Percentiles rank a stretch among this genome's conserved stretches.
These are phyloP conservation scores for Vicugna pacos DNA, from an alignment of 2,113 vertebrate species.

Conservation along the genomic window DNA sequence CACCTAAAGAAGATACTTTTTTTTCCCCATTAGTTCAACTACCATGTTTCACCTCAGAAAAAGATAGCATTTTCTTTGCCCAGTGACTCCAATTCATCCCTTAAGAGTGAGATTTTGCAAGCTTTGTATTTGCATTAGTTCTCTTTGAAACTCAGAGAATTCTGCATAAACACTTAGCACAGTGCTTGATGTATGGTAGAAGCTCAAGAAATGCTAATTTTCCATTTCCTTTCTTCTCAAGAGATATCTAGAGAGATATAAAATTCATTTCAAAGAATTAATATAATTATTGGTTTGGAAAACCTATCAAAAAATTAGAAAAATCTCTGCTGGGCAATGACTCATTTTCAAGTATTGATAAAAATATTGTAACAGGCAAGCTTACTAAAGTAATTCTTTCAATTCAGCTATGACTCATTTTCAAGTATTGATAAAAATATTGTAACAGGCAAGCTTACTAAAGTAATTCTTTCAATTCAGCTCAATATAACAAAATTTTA, in stretches of 20 bases:
- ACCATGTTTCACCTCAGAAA: neutral
- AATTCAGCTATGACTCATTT: neutral
- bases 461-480: slow-evolving; percentile 28
- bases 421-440: slow-evolving; percentile 2
- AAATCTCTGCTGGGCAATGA: neutral
- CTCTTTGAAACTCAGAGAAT: slow-evolving; percentile 26
- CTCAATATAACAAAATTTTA: slow-evolving; percentile 4
- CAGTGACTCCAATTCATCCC: neutral
- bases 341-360: slow-evolving; percentile 35
- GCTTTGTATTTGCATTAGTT: neutral
- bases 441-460: neutral
- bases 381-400: neutral
- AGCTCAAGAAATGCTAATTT: neutral
- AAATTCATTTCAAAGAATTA: slow-evolving; percentile 9
- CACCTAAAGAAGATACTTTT: neutral
- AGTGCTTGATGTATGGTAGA: neutral
- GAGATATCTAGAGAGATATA: neutral
- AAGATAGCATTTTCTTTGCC: neutral
- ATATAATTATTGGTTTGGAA: slow-evolving; percentile 22
- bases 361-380: neutral
- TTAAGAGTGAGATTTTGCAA: neutral
- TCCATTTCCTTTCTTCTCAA: neutral
- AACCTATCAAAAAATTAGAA: neutral
- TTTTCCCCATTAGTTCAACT: neutral
- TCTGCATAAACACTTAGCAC: neutral